A percentile compares a stretch with the other conserved stretches of the same genome.
Evolutionary conservation across 64 coral and sea anemone species (phyloP).

Genomic region (Astreopora myriophthalma): DNA sequence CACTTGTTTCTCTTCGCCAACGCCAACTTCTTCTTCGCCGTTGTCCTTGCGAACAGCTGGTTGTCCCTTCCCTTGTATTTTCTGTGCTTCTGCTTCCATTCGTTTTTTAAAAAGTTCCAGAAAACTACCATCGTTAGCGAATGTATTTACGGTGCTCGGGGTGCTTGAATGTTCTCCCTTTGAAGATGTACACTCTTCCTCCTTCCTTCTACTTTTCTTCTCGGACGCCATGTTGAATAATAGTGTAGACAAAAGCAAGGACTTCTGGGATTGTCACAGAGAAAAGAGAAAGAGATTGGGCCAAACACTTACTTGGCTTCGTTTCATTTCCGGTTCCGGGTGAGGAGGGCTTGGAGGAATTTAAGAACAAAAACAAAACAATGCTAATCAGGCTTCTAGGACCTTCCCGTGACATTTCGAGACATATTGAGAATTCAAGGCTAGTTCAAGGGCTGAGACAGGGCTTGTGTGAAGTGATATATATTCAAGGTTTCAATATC

Average conservation of each 20-base stretch:
- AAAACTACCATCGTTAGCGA: slow-evolving; percentile 31
- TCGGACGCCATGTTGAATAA: background rate
- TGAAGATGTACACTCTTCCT: background rate
- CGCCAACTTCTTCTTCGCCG: background rate
- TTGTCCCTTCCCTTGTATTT: background rate
- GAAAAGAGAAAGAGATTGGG: too few species aligned
- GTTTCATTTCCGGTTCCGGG: background rate
- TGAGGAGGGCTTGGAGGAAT: too few species aligned
- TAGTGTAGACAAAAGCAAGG: background rate
- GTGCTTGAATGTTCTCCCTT: background rate
- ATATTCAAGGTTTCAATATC: too few species aligned
- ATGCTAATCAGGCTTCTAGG: too few species aligned
- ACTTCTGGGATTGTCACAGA: background rate
- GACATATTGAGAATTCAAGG: too few species aligned
- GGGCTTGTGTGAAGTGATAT: too few species aligned
- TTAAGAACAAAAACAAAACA: too few species aligned
- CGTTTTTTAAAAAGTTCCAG: slow-evolving; percentile 41
- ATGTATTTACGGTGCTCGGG: background rate
- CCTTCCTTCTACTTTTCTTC: background rate
- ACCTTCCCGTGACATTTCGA: too few species aligned
- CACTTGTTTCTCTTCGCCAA: background rate
- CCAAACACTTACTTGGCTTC: too few species aligned
- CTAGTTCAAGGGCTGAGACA: too few species aligned
- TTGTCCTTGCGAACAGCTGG: background rate
- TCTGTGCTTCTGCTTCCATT: slow-evolving; percentile 16